These are phyloP conservation scores for Grallaria varia DNA, from an alignment of 2,113 vertebrate species.

Conservation along the genomic window DNA sequence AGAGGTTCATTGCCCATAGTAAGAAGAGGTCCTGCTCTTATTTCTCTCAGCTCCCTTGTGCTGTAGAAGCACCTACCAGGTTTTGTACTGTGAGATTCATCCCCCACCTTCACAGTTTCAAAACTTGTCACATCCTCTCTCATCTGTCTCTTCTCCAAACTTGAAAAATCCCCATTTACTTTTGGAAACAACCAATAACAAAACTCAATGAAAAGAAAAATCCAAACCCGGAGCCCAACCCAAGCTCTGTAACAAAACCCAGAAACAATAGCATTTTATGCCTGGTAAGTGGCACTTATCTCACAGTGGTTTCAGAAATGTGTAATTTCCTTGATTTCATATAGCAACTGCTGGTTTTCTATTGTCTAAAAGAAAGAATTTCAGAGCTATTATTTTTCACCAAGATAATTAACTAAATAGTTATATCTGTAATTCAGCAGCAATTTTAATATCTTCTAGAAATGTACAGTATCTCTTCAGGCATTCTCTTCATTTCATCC, in stretches of 20 bases:
- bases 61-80: not conserved
- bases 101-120: not conserved
- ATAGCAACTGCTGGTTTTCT: not conserved
- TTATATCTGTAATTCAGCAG: slow-evolving; percentile 33
- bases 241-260: not conserved
- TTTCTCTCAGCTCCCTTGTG: not conserved
- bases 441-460: slow-evolving; percentile 37
- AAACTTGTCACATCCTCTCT: not conserved
- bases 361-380: not conserved
- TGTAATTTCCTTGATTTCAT: slow-evolving; percentile 12
- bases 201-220: not conserved
- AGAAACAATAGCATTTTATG: not conserved
- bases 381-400: slow-evolving; percentile 28
- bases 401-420: slow-evolving; percentile 45
- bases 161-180: not conserved
- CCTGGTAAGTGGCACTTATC: not conserved
- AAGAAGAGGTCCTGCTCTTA: not conserved
- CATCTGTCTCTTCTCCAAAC: not conserved
- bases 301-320: not conserved
- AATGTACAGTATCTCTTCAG: slow-evolving; percentile 12
- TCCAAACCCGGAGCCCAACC: not conserved
- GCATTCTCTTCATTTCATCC: slow-evolving; percentile 23
- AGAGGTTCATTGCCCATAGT: not conserved
- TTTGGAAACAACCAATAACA: not conserved
- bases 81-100: not conserved